phyloP scores from a whole-genome alignment of 23 tunicate genomes.

The Clavelina lepadiformis region DNA sequence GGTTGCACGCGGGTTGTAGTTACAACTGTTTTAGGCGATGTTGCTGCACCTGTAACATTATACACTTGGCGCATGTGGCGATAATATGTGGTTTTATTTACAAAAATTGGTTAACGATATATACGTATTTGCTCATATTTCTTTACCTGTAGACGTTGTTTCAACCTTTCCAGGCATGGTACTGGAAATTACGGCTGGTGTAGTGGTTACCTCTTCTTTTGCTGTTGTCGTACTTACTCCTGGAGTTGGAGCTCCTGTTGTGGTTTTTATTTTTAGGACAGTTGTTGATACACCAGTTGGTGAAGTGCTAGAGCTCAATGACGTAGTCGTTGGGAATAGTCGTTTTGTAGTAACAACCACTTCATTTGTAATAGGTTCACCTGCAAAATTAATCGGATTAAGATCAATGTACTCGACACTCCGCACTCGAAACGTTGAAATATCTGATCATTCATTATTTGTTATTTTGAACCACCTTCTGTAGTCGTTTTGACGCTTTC shows the following conservation, averaged over 20 bases:
- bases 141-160: not conserved
- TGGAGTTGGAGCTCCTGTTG: constrained; percentile 3
- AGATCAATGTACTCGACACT: too few species aligned
- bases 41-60: too few species aligned
- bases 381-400: too few species aligned
- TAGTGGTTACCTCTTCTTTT: constrained; percentile 15
- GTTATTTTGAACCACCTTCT: not conserved
- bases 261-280: too few species aligned
- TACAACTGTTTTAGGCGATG: constrained; percentile 11
- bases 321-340: constrained; percentile 24
- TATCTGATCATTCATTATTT: not conserved
- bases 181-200: constrained; percentile 1
- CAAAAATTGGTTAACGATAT: too few species aligned
- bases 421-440: too few species aligned
- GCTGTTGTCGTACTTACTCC: constrained; percentile 8
- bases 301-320: not conserved
- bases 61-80: too few species aligned
- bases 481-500: not conserved
- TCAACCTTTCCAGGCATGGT: not conserved
- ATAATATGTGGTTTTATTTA: too few species aligned
- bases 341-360: constrained; percentile 39
- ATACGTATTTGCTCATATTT: too few species aligned
- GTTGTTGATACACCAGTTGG: not conserved
- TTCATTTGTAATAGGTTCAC: too few species aligned
- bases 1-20: not conserved